Evolutionary conservation across 2,888 invertebrate species (phyloP).

Genomic region (Aphidius colemani): DNA sequence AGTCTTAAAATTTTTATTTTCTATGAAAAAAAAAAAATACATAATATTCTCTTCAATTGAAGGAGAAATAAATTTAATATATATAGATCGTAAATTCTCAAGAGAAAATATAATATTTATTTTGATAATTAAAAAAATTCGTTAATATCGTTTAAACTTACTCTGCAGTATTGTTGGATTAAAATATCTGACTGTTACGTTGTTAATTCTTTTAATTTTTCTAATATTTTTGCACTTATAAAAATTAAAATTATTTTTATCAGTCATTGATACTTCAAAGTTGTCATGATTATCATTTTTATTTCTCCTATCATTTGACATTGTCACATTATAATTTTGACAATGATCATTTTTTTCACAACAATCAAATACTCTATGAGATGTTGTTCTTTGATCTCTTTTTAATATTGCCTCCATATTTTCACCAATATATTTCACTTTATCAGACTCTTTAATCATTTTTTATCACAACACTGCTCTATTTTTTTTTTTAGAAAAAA

Average conservation of each 20-base stretch:
- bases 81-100: too few relatives aligned
- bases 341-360: constrained; percentile 3
- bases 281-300: neutral
- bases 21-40: too few relatives aligned
- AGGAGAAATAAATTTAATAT: too few relatives aligned
- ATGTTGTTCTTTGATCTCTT: constrained; percentile 56
- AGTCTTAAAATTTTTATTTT: neutral
- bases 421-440: constrained; percentile 1
- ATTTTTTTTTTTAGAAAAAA: neutral
- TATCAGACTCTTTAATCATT: constrained; percentile 32
- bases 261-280: constrained; percentile 25
- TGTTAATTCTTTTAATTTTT: constrained; percentile 32
- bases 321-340: constrained; percentile 23
- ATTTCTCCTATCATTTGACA: constrained; percentile 6
- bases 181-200: constrained; percentile 3
- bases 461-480: constrained; percentile 39
- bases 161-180: constrained; percentile 52
- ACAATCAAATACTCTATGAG: constrained; percentile 47
- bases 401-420: constrained; percentile 50
- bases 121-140: neutral
- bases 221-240: constrained; percentile 22
- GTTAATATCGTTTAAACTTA: constrained; percentile 45
- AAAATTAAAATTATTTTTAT: neutral
- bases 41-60: too few relatives aligned
- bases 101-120: too few relatives aligned